Base-by-base conservation (phyloP, 30 jellyfish, hydroid and myxozoan genomes). In the Hydractinia symbiolongicarpus region DNA sequence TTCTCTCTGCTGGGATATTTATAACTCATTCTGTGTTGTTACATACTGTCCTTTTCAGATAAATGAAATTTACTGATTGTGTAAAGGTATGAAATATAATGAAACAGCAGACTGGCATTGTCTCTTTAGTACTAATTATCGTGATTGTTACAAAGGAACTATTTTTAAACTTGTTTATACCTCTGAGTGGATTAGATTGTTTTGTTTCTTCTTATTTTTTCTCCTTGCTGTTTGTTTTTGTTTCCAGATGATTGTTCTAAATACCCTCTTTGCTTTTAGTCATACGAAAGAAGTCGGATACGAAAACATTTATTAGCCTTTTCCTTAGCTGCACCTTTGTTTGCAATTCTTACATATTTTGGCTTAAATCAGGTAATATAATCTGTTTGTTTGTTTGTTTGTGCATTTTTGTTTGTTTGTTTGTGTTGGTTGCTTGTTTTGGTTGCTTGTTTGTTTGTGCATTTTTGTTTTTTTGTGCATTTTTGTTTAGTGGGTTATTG, bases 281-380 rank as follows among this genome's bases (percentile, higher is more conserved):
- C 83, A 50, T 81, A 51, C 61, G 98, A 86, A 10, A 73, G 98
- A 76, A 92, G 87, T 66, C 84, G 98, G 51, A 92, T 92, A 10
- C 86, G 98, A 40, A 84, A 82, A 69, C 98, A 92, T 80, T 75
- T 92, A 55, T 72, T 92, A 10, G 93, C 78, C 51, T 92, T 92
- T 77, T 86, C 96, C 5, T 67, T 86, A 2, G 96, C 98, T 16
- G 98, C 98, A 5, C 98, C 98, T 9, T 49, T 82, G 19, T 76
- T 79, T 30, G 95, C 98, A 40, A 56, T 92, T 49, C 52, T 92
- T 15, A 92, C 96, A 10, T 92, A 52, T 68, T 92, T 86, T 86
- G 98, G 98, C 15, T 66, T 92, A 20, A 92, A 96, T 64, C 95
- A 86, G 96, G 98, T 92, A 72, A n/a, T 58, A 11, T 55, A 21